phyloP scores from a whole-genome alignment of 2,888 invertebrate genomes.

The Drosophila birchii region DNA sequence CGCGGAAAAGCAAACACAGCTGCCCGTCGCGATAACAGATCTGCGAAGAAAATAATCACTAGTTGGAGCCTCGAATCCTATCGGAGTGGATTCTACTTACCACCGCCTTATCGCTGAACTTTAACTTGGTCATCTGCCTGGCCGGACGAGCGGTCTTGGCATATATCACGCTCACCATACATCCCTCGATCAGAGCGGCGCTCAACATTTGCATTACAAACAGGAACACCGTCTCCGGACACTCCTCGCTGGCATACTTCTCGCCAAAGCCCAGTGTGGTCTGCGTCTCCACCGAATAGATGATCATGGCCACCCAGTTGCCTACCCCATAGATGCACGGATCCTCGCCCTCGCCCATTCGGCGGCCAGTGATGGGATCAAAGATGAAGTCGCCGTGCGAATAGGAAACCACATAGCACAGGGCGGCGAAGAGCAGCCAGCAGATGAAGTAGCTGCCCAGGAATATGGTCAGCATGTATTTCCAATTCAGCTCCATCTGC shows the following conservation, averaged over 20 bases:
- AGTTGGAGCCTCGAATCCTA: neutral
- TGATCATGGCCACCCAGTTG: constrained; percentile 88
- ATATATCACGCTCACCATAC: constrained; percentile 88
- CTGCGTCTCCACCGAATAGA: constrained; percentile 95
- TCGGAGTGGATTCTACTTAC: constrained; percentile 84
- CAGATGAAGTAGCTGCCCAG: constrained; percentile 92
- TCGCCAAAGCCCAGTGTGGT: constrained; percentile 93
- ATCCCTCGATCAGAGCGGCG: constrained; percentile 87
- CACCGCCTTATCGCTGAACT: constrained; percentile 91
- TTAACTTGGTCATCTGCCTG: constrained; percentile 90
- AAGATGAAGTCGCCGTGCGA: constrained; percentile 91
- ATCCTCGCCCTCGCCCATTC: constrained; percentile 84
- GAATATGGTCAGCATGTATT: constrained; percentile 95
- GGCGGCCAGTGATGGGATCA: constrained; percentile 85
- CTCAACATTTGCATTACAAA: constrained; percentile 92
- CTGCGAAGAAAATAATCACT: constrained; percentile 82
- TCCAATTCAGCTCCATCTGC: constrained; percentile 91
- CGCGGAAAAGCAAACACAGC: constrained; percentile 91
- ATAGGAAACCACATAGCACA: constrained; percentile 92
- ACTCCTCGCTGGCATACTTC: constrained; percentile 92
- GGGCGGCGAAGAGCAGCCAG: constrained; percentile 91
- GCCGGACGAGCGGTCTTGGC: constrained; percentile 92
- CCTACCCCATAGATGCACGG: constrained; percentile 87
- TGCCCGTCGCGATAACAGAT: constrained; percentile 92
- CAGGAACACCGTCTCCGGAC: constrained; percentile 90